Evolutionary conservation across 2,888 invertebrate species (phyloP), one percentile per base, ranked within the genome.

Genomic region (Scaptomyza caliginosa): DNA sequence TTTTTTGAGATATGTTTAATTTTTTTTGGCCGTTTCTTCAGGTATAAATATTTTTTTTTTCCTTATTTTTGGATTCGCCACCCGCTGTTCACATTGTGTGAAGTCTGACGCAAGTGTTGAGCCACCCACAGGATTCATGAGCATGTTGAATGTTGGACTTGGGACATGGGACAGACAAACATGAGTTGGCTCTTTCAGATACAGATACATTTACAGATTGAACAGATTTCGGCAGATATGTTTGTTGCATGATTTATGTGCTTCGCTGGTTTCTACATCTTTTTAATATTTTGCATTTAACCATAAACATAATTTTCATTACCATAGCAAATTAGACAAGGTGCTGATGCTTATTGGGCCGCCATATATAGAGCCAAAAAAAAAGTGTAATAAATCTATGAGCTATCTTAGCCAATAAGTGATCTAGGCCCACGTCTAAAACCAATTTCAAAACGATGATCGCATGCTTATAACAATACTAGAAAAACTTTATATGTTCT

Each of bases 261-360:
- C 70, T 65, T 51, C 45, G 38, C 64, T 40, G 67, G 19, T 58
- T 54, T 24, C 30, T 24, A 54, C 38, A 57, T 40, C 34, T 3
- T 71, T 67, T 60, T 60, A 50, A 28, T 57, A 62, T 79, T 84
- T 82, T 70, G 76, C 75, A 77, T 69, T 79, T 79, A 52, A 67
- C 59, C 71, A 64, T 75, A 69, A 81, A 67, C 73, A 73, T 77
- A 76, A 79, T 81, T 83, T 79, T 79, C 85, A 86, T 86, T 86
- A 87, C 79, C 85, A 77, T 81, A 77, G 77, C 88, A 86, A 86
- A 88, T 88, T 88, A 86, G 86, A 81, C 75, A 83, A 88, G 85
- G 88, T 87, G 88, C 85, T 88, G 88, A 88, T 77, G 88, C 83
- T 83, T 73, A 78, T 82, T 86, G 70, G 72, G 23, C 60, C 50